Base-by-base conservation (phyloP, 2,797 vertebrate genomes). In the Oreochromis mossambicus region DNA sequence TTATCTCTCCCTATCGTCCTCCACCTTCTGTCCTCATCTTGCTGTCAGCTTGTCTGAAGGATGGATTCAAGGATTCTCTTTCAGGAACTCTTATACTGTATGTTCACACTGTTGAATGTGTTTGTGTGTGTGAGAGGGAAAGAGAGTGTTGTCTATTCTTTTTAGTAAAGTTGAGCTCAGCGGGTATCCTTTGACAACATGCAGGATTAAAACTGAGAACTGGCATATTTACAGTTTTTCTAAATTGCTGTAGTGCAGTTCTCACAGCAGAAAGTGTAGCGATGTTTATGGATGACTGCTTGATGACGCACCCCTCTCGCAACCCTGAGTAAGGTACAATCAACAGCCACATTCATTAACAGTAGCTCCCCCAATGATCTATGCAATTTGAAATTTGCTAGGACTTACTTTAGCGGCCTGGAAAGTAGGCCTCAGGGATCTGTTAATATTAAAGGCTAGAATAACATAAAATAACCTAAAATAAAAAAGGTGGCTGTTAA, bases 1-100 rank as follows among this genome's bases (percentile, higher is more conserved):
- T 95, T 93, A 93, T 93, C 92, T 91, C 24, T 83, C 76, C 52
- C 85, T 91, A 92, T 95, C 90, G 73, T 77, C 91, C 86, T 92
- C 91, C 79, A 90, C 93, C 92, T 92, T 92, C 93, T 92, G 88
- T 94, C 86, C 90, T 89, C 84, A 76, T 90, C 79, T 77, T 61
- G 82, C 87, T 87, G 86, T 87, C 77, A 24, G 80, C 78, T 86
- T 80, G 87, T 93, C 86, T 91, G 84, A 90, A 86, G 87, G 87
- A 91, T 86, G 87, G 79, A 90, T 90, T 92, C 79, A 83, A 88
- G 88, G 83, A 88, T 91, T 79, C 70, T 89, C 63, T 81, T 83
- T 86, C 91, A 83, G 86, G 84, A 84, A 63, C 82, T 88, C 80
- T 78, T 75, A 80, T 15, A 78, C 81, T 79, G 43, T 29, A 54